Conservation (phyloP, 2,797 vertebrate genomes). For the Morus bassanus region DNA sequence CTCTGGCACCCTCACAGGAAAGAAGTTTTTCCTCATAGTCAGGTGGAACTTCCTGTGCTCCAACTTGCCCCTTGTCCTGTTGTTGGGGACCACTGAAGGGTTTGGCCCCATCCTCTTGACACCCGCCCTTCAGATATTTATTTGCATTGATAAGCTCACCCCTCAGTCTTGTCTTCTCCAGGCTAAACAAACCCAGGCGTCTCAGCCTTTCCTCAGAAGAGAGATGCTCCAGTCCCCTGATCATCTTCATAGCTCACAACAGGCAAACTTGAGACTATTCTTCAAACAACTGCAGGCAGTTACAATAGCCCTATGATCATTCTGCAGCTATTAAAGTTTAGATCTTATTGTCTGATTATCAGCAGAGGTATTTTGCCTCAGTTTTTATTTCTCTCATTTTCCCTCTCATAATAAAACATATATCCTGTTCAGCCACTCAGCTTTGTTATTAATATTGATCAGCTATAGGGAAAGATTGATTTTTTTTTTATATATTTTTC, state of each 20-base stretch:
- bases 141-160: too few species aligned
- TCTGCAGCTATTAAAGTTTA: slow-evolving; percentile 19
- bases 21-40: too few species aligned
- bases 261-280: slow-evolving; percentile 17
- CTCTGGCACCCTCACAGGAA: too few species aligned
- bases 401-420: slow-evolving; percentile 25
- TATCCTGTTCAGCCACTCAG: slow-evolving; percentile 14
- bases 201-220: too few species aligned
- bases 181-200: too few species aligned
- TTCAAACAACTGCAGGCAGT: slow-evolving; percentile 57
- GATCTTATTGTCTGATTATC: not conserved
- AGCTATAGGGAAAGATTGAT: not conserved
- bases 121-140: too few species aligned
- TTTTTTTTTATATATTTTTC: not conserved
- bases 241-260: not conserved
- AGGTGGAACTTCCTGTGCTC: too few species aligned
- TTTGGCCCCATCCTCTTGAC: too few species aligned
- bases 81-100: too few species aligned
- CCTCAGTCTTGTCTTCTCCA: too few species aligned
- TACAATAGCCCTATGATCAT: not conserved
- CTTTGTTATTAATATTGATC: slow-evolving; percentile 57
- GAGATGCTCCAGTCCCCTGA: too few species aligned
- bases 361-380: not conserved
- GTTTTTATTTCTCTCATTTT: slow-evolving; percentile 42
- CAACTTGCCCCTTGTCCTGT: too few species aligned